Conservation (phyloP, 53 echinoderm and acorn worm species). For the Paelopatides confundens region DNA sequence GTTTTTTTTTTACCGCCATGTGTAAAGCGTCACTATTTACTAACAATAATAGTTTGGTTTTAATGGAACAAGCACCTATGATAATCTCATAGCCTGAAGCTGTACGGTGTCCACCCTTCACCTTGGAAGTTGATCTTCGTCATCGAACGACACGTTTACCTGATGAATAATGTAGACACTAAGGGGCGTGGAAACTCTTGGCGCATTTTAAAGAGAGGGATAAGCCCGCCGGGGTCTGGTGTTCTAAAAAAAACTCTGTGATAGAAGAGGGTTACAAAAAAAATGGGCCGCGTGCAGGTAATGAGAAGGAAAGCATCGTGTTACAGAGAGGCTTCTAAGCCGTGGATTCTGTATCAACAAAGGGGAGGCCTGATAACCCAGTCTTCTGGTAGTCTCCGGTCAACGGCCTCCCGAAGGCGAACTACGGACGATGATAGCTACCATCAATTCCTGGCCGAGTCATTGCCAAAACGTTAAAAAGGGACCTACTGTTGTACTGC, state of each 20-base stretch:
- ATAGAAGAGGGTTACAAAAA: not conserved
- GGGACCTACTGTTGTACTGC: too few species aligned
- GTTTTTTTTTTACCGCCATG: too few species aligned
- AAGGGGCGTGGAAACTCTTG: constrained; percentile 32
- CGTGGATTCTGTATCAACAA: constrained; percentile 43
- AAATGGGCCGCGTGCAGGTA: constrained; percentile 49
- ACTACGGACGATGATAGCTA: too few species aligned
- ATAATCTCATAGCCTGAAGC: not conserved
- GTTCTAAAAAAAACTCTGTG: constrained; percentile 13
- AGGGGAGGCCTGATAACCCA: constrained; percentile 36
- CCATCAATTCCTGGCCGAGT: too few species aligned
- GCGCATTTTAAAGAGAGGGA: not conserved
- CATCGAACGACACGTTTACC: too few species aligned
- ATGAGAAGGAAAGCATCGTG: constrained; percentile 16
- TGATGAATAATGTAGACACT: constrained; percentile 4
- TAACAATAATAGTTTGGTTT: constrained; percentile 21
- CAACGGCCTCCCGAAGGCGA: not conserved
- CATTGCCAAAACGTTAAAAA: too few species aligned
- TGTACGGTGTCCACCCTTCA: not conserved
- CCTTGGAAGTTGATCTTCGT: not conserved
- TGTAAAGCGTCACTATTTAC: not conserved
- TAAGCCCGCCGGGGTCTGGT: constrained; percentile 30
- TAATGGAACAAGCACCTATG: constrained; percentile 15
- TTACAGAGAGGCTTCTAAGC: constrained; percentile 18
- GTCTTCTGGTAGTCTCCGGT: constrained; percentile 5